Base-by-base conservation (phyloP, 2,888 invertebrate genomes). In the Itoplectis maculator region DNA sequence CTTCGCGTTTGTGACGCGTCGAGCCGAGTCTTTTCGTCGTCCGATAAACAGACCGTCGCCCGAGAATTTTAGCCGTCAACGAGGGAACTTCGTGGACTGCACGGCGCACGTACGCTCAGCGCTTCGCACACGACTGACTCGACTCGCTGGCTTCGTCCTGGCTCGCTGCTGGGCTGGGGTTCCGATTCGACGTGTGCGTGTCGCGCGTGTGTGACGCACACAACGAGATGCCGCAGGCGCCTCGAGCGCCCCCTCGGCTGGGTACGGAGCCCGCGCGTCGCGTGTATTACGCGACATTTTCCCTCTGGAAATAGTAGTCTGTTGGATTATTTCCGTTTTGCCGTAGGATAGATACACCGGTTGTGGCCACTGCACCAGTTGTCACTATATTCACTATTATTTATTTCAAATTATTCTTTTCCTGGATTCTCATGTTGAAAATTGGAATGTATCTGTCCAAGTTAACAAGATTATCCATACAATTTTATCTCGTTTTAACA, bases 111-210 rank as follows among this genome's bases (percentile, higher is more conserved):
- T 35, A 65, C 61, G 42, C 79, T 9, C 75, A 65, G 49, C 75
- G 81, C 78, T 72, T 84, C 79, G 81, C 63, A 78, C 63, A 81
- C 70, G 83, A 84, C 83, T 84, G 81, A 20, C 70, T 51, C 65
- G 18, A n/a, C n/a, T n/a, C n/a, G n/a, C n/a, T 29, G 29, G 5
- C 29, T 29, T 5, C 3, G 3, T 29, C 29, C 29, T 29, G 29
- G 29, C 29, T 29, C 29, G 29, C 29, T 29, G 29, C 29, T 29
- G 29, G 61, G 66, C 51, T 18, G 40, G 11, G 47, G 75, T 37
- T n/a, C 20, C 9, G 68, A 49, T 66, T n/a, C 15, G 29, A 35
- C 37, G 35, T 51, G 35, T 37, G 35, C n/a, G n/a, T n/a, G n/a
- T n/a, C n/a, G n/a, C n/a, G n/a, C n/a, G n/a, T n/a, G n/a, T n/a